phyloP scores from a whole-genome alignment of 2,797 vertebrate genomes.

The Hydrophis major region DNA sequence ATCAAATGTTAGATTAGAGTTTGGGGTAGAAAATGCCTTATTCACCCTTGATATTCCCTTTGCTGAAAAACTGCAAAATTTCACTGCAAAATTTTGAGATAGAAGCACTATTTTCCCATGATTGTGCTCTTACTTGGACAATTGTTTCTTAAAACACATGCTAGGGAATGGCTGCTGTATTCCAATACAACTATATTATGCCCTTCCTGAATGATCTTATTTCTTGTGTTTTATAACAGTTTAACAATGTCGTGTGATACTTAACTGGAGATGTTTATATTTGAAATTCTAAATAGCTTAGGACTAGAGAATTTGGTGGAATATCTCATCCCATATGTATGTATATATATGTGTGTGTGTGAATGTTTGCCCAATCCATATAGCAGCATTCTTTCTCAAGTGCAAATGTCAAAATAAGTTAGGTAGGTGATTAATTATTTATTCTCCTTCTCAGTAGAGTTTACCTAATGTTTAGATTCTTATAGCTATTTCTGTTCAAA shows the following conservation, averaged over 20 bases:
- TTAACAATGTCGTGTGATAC: not conserved
- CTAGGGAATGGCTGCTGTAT: not conserved
- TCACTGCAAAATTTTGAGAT: not conserved
- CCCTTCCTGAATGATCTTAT: not conserved
- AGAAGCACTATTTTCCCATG: not conserved
- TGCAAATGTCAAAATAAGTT: not conserved
- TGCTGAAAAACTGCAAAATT: not conserved
- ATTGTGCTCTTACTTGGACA: not conserved
- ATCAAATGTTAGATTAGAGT: not conserved
- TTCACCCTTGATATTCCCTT: not conserved
- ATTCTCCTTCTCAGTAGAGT: not conserved
- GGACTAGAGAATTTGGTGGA: not conserved
- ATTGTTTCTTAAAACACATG: not conserved
- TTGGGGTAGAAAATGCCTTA: not conserved
- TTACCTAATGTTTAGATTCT: not conserved
- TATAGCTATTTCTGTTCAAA: not conserved
- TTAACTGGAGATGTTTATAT: not conserved
- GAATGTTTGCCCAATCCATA: not conserved
- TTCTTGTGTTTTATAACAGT: not conserved
- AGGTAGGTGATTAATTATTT: not conserved
- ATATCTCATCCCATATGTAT: not conserved
- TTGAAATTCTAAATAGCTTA: not conserved
- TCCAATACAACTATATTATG: not conserved
- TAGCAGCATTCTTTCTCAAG: not conserved
- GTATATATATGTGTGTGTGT: not conserved